Evolutionary conservation across 2,113 vertebrate species (phyloP).

Genomic region (Myiopsitta monachus): DNA sequence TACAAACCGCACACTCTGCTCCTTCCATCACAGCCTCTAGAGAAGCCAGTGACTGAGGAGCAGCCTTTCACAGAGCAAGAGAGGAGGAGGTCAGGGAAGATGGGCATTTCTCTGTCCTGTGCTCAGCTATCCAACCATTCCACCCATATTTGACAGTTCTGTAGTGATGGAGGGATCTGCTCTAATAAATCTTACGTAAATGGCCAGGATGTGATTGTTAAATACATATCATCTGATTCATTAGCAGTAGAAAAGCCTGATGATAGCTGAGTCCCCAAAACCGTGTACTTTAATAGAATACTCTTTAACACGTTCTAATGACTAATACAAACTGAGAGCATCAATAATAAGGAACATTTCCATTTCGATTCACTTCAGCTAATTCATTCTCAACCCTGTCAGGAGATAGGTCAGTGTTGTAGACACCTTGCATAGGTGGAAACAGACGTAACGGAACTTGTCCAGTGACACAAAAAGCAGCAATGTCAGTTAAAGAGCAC

Average conservation of each 20-base stretch:
- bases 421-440: not conserved
- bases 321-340: not conserved
- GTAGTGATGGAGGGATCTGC: not conserved
- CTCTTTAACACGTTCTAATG: not conserved
- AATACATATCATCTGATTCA: not conserved
- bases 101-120: not conserved
- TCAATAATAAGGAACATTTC: not conserved
- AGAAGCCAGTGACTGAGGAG: not conserved
- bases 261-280: not conserved
- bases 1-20: accelerated
- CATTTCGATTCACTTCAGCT: not conserved
- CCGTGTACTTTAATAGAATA: not conserved
- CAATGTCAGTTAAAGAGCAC: not conserved
- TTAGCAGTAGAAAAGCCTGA: not conserved
- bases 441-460: not conserved
- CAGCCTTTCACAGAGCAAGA: not conserved
- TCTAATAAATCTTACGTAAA: not conserved
- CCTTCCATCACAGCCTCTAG: not conserved
- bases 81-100: not conserved
- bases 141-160: not conserved
- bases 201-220: not conserved
- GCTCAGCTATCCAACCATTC: not conserved
- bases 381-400: not conserved
- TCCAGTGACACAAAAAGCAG: not conserved
- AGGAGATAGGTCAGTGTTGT: not conserved